phyloP scores from a whole-genome alignment of 2,113 vertebrate species.

The Ceyx margarethae region DNA sequence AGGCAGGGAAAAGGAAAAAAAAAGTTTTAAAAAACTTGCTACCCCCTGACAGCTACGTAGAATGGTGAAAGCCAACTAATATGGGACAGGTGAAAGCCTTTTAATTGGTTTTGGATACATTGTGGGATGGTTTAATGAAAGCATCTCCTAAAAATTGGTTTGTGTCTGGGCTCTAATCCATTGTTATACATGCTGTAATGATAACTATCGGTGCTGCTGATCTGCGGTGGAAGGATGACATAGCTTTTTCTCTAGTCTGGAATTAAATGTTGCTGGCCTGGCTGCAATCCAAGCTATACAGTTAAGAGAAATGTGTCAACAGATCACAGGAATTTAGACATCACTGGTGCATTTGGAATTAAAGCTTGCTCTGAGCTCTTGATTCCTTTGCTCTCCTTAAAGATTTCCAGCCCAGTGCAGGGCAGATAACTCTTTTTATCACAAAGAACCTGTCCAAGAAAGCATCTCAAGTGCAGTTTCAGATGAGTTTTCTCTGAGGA shows the following conservation, averaged over 20 bases:
- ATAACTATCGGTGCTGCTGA: neutral
- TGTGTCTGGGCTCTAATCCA: neutral
- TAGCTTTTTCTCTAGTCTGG: neutral
- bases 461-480: neutral
- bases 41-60: neutral
- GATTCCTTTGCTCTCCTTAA: slow-evolving; percentile 11
- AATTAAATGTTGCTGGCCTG: neutral
- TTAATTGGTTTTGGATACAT: neutral
- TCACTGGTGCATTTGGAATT: neutral
- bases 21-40: too few relatives aligned
- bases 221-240: neutral
- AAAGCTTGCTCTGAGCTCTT: slow-evolving; percentile 7
- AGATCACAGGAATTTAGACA: slow-evolving; percentile 21
- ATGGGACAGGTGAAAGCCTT: neutral
- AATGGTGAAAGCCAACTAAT: neutral
- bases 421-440: neutral
- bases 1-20: too few relatives aligned
- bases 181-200: neutral
- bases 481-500: slow-evolving; percentile 31
- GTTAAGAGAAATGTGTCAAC: neutral
- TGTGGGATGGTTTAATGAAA: neutral
- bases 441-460: slow-evolving; percentile 7
- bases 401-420: neutral
- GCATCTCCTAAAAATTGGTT: neutral
- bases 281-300: neutral